Conservation (phyloP, 2,888 invertebrate genomes). For the Xestoiulus laeticollis region DNA sequence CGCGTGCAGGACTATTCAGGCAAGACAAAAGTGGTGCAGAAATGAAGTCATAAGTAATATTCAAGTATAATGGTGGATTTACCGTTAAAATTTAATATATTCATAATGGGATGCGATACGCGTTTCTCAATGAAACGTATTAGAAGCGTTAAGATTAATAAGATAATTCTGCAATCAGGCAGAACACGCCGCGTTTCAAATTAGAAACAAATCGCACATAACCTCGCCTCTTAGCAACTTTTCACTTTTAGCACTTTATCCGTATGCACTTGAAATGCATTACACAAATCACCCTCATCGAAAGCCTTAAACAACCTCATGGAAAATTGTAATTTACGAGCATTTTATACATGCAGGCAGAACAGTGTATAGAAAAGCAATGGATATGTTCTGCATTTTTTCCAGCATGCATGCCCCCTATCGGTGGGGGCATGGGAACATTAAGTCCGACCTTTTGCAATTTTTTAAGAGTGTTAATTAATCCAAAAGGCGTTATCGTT, state of each 20-base stretch:
- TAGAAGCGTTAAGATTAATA: slow-evolving; percentile 13
- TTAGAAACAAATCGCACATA: slow-evolving; percentile 43
- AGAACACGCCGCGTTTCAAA: slow-evolving; percentile 27
- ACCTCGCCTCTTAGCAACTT: slow-evolving; percentile 3
- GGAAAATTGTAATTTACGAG: background rate
- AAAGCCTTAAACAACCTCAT: slow-evolving; percentile 36
- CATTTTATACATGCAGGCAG: background rate
- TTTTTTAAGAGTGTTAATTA: slow-evolving; percentile 20
- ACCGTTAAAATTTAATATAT: slow-evolving; percentile 31
- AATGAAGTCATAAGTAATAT: slow-evolving; percentile 39
- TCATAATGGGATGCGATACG: background rate
- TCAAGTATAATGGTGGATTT: slow-evolving; percentile 15
- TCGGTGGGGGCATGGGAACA: slow-evolving; percentile 3
- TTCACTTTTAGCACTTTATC: slow-evolving; percentile 43
- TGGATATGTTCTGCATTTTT: background rate
- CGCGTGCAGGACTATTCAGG: background rate
- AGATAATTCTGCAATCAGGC: slow-evolving; percentile 43
- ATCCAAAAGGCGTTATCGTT: slow-evolving; percentile 1
- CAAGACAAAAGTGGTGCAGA: slow-evolving; percentile 24
- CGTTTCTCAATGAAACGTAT: background rate
- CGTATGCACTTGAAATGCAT: background rate
- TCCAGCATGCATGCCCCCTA: background rate
- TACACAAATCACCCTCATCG: slow-evolving; percentile 39
- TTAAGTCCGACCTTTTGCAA: background rate
- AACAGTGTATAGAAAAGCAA: background rate